Evolutionary conservation across 2,888 invertebrate genomes (phyloP).

Genomic region (Sturmia bella): DNA sequence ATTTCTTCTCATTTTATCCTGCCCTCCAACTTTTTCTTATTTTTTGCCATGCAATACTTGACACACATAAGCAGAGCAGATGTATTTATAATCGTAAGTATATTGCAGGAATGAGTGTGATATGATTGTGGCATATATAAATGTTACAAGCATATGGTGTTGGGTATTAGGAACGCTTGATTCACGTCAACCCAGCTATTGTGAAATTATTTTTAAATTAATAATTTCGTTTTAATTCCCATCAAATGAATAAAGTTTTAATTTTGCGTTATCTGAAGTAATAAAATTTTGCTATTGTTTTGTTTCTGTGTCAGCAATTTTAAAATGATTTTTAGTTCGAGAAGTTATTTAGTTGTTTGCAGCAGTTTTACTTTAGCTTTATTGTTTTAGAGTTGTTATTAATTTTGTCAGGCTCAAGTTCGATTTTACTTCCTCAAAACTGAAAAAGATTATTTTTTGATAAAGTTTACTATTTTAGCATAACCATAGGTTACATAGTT

Average conservation of each 20-base stretch:
- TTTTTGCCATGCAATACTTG: conserved; percentile 24
- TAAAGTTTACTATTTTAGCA: too few species aligned
- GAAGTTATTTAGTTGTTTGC: background rate
- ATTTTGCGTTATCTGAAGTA: conserved; percentile 31
- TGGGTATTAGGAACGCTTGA: conserved; percentile 19
- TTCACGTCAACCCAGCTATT: conserved; percentile 22
- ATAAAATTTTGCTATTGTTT: conserved; percentile 19
- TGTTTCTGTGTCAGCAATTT: conserved; percentile 37
- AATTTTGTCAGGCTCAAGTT: too few species aligned
- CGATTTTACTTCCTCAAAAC: too few species aligned
- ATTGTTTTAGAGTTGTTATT: too few species aligned
- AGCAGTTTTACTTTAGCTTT: background rate
- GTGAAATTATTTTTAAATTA: conserved; percentile 42
- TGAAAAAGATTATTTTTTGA: too few species aligned
- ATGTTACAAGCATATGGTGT: conserved; percentile 8
- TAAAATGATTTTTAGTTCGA: conserved; percentile 28
- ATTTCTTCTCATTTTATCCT: conserved; percentile 46
- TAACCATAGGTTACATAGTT: too few species aligned
- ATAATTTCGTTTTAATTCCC: conserved; percentile 11
- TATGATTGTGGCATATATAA: background rate
- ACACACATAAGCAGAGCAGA: conserved; percentile 28
- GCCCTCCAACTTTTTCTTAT: conserved; percentile 22
- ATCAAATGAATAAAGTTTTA: conserved; percentile 1
- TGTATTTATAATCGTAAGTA: background rate
- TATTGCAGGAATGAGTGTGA: background rate